phyloP scores from a whole-genome alignment of 2,888 invertebrate genomes.

The Geotrupes spiniger region DNA sequence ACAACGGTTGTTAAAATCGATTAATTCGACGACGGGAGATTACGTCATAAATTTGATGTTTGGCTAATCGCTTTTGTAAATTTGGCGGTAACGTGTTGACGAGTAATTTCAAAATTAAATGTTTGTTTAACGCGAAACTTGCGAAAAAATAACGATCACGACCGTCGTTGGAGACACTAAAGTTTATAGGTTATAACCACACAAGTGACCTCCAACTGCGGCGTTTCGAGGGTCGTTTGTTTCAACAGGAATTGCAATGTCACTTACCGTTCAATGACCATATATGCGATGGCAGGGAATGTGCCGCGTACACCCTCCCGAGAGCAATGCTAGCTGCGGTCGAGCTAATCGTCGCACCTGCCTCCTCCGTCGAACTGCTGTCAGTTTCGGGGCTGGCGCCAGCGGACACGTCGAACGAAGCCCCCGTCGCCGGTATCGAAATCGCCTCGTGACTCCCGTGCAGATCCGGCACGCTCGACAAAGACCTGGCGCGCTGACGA shows the following conservation, averaged over 20 bases:
- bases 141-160: not conserved
- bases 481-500: conserved; percentile 76
- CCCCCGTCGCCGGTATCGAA: conserved; percentile 60
- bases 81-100: too few species aligned
- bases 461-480: conserved; percentile 81
- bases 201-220: too few species aligned
- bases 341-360: conserved; percentile 51
- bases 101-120: too few species aligned
- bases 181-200: not conserved
- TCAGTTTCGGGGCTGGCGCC: conserved; percentile 67
- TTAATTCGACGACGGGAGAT: too few species aligned
- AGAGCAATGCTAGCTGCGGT: conserved; percentile 57
- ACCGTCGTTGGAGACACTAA: not conserved
- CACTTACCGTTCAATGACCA: conserved; percentile 86
- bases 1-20: too few species aligned
- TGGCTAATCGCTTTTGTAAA: too few species aligned
- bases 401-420: conserved; percentile 62
- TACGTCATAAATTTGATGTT: too few species aligned
- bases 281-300: conserved; percentile 87
- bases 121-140: not conserved
- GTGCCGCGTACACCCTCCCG: conserved; percentile 81
- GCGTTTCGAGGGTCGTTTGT: not conserved
- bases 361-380: conserved; percentile 68
- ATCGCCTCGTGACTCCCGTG: conserved; percentile 56
- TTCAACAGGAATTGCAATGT: not conserved